Percentiles rank a stretch among this genome's conserved stretches.
Conservation (phyloP, 2,113 vertebrate genomes). For the Lynx canadensis region DNA sequence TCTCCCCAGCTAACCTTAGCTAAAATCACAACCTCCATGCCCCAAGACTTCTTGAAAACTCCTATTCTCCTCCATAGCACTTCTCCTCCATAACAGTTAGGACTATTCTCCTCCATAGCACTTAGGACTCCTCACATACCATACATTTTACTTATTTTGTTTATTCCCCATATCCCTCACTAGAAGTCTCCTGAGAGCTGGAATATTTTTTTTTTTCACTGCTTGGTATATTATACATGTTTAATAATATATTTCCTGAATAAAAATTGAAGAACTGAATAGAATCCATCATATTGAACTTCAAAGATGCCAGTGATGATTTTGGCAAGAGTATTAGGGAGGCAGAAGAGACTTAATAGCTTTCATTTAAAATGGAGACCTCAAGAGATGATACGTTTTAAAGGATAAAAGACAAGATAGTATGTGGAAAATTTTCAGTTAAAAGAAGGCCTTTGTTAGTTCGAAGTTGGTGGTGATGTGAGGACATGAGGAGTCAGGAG, state of each 20-base stretch:
- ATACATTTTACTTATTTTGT: neutral
- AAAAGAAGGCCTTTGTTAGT: neutral
- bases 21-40: neutral
- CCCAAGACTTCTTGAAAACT: neutral
- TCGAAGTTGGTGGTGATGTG: neutral
- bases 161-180: neutral
- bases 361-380: neutral
- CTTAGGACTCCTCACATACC: neutral
- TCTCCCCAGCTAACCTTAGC: neutral
- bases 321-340: neutral
- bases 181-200: neutral
- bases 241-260: neutral
- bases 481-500: neutral
- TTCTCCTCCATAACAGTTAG: neutral
- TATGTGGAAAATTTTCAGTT: neutral
- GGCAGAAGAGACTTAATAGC: neutral
- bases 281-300: neutral
- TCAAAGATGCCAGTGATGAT: neutral
- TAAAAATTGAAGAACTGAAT: neutral
- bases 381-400: neutral
- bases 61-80: neutral
- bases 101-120: neutral
- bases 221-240: neutral
- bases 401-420: neutral
- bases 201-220: neutral